Base-by-base conservation (phyloP, 2,797 vertebrate species). In the Etheostoma nigrum region DNA sequence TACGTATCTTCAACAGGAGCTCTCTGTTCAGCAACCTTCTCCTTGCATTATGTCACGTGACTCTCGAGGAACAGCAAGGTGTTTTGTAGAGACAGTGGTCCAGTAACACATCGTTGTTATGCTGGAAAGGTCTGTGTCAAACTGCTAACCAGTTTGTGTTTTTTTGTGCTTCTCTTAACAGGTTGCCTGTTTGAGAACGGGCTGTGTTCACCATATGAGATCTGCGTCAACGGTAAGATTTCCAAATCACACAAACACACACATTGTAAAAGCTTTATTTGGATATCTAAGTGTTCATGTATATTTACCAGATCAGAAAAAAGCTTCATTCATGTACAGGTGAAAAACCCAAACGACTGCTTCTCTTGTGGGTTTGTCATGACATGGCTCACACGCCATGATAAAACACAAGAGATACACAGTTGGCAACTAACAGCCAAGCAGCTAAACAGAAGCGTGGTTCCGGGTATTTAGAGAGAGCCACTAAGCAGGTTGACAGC, bases 161-260 rank as follows among this genome's bases (percentile, higher is more conserved):
- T 30, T 65, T 65, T 23, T 68, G 54, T 42, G 79, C 89, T 40
- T 79, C 78, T 67, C 52, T 89, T 1, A 36, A 74, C 87, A 96
- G 98, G 98, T 27, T 99, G 98, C 91, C 90, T 98, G 67, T 97
- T 99, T 74, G 95, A 97, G 65, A 95, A 94, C 23, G 93, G 95
- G 78, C 95, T 99, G 76, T 99, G 98, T 81, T 90, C 93, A 25
- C 72, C 95, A 0, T 95, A 93, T 14, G 97, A 99, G 94, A 89
- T 96, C 88, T 99, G 98, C 21, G 86, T 98, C 72, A 96, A 99
- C 11, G 98, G 98, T 99, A 92, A 97, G 97, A 69, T n/a, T 4
- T 1, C 15, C 0, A 51, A 25, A 7, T 16, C 8, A 27, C 57
- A 58, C 67, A 25, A 10, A 21, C 54, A 51, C 33, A 72, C 53